Evolutionary conservation across 2,113 vertebrate genomes (phyloP).

Genomic region (Andinoacara biseriatus): DNA sequence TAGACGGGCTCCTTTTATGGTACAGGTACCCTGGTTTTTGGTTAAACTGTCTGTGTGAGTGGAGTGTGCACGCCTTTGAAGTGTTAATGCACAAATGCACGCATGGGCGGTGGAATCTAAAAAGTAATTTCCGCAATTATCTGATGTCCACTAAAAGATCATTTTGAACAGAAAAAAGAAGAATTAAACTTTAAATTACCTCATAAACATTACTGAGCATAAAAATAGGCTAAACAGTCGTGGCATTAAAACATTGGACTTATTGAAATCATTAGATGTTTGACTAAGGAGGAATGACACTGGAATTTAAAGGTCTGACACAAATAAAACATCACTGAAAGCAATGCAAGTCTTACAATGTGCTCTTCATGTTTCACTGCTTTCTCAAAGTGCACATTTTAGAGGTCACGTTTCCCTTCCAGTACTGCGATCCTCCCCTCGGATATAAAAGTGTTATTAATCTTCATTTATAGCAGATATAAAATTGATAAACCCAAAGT

Average conservation of each 20-base stretch:
- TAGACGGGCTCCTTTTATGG: conserved; percentile 38
- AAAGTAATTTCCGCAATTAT: conserved; percentile 14
- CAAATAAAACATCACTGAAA: not conserved
- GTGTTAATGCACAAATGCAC: conserved; percentile 2
- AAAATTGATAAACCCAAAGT: not conserved
- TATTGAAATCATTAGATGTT: not conserved
- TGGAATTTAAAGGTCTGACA: not conserved
- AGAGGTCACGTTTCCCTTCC: not conserved
- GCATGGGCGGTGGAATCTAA: conserved; percentile 3
- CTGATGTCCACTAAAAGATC: not conserved
- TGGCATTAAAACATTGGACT: not conserved
- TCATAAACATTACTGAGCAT: not conserved
- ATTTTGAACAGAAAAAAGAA: not conserved
- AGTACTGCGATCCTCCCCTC: not conserved
- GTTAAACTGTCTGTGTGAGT: conserved; percentile 4
- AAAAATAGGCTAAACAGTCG: not conserved
- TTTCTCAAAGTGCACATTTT: not conserved
- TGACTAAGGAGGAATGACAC: not conserved
- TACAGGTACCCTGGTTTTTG: conserved; percentile 19
- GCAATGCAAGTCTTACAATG: not conserved
- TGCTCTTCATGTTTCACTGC: not conserved
- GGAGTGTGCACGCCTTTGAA: not conserved
- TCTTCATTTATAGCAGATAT: not conserved
- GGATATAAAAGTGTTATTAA: not conserved
- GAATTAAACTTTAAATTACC: not conserved